Conservation (phyloP, 2,113 vertebrate species). For the Megaleporinus macrocephalus region DNA sequence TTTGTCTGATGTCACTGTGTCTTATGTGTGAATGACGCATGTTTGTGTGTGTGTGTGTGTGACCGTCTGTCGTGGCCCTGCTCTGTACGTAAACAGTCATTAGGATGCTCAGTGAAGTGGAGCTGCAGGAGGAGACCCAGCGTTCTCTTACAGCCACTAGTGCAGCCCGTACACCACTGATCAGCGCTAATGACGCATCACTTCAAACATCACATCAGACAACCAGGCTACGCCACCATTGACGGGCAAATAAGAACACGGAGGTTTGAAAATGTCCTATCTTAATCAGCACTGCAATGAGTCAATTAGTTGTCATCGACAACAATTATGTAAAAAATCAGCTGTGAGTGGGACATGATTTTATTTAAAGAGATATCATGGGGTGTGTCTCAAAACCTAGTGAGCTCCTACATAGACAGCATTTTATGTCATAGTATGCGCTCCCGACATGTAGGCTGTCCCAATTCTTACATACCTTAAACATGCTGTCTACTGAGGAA, state of each 20-base stretch:
- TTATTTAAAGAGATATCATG: too few species aligned
- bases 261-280: slow-evolving; percentile 6
- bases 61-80: background rate
- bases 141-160: background rate
- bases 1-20: slow-evolving; percentile 6
- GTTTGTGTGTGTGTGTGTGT: slow-evolving; percentile 16
- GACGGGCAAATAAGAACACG: background rate
- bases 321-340: too few species aligned
- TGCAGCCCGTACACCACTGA: slow-evolving; percentile 22
- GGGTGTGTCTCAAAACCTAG: too few species aligned
- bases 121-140: background rate
- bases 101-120: slow-evolving; percentile 28
- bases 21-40: background rate
- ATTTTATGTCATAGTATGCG: too few species aligned
- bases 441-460: too few species aligned
- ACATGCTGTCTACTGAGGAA: too few species aligned
- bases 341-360: too few species aligned
- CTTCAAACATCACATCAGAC: background rate
- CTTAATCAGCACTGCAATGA: background rate
- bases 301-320: too few species aligned
- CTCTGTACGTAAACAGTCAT: slow-evolving; percentile 41
- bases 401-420: too few species aligned
- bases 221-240: background rate
- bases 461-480: too few species aligned
- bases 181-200: slow-evolving; percentile 10